Conservation (phyloP, 2,113 vertebrate genomes). For the Aramus guarauna region DNA sequence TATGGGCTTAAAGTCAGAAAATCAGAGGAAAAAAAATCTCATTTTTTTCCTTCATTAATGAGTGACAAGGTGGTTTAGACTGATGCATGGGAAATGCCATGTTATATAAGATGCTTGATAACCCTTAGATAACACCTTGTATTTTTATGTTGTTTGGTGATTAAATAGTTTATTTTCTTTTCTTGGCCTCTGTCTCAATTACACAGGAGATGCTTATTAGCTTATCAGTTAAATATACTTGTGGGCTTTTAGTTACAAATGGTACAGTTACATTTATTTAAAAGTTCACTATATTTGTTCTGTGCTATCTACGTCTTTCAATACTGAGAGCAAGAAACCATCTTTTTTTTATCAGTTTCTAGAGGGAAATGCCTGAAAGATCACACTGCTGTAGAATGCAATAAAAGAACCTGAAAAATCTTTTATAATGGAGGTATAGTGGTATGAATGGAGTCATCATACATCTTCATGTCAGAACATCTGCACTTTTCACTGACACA, state of each 20-base stretch:
- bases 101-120: neutral
- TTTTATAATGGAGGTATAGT: neutral
- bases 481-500: neutral
- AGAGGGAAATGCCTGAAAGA: neutral
- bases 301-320: neutral
- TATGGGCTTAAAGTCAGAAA: neutral
- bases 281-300: neutral
- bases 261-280: neutral
- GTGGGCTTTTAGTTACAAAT: neutral
- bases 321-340: neutral
- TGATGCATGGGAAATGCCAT: neutral
- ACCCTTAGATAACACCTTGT: rapidly evolving
- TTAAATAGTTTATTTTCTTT: neutral
- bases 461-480: neutral
- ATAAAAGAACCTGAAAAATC: neutral
- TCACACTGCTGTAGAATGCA: neutral
- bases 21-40: rapidly evolving
- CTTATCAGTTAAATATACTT: neutral
- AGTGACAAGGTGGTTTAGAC: neutral
- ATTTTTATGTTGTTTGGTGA: neutral
- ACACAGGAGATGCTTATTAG: neutral
- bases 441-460: neutral
- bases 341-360: neutral
- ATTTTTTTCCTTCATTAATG: neutral
- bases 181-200: neutral